A percentile compares a stretch with the other conserved stretches of the same genome.
These are phyloP conservation scores for Dicerorhinus sumatrensis DNA, from an alignment of 2,113 vertebrate species.

Conservation along the genomic window DNA sequence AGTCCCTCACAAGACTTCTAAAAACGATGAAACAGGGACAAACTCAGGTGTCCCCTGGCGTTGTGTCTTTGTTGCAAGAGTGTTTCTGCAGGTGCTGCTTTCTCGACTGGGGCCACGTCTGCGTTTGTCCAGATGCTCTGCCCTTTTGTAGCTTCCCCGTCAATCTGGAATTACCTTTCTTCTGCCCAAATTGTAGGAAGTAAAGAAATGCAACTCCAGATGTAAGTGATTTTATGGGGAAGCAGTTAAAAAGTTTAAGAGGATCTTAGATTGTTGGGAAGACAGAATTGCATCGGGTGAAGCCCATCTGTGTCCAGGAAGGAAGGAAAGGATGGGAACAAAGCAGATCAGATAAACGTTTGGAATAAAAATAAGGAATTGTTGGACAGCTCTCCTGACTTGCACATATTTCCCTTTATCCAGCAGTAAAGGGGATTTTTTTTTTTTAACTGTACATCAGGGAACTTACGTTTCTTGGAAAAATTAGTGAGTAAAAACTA, in stretches of 20 bases:
- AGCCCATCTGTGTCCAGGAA: not conserved
- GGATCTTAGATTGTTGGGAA: too few relatives aligned
- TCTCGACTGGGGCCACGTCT: not conserved
- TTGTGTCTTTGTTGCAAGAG: accelerated
- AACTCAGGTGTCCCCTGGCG: not conserved
- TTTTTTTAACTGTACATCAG: too few relatives aligned
- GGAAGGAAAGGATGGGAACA: not conserved
- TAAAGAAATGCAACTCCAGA: not conserved
- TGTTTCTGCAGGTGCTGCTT: too few relatives aligned
- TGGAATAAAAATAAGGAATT: not conserved
- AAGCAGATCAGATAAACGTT: accelerated
- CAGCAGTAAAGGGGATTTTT: too few relatives aligned
- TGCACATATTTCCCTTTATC: accelerated
- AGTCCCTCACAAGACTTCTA: not conserved
- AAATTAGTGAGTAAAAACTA: not conserved
- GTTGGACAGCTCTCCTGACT: accelerated
- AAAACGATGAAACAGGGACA: not conserved
- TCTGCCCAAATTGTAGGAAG: not conserved
- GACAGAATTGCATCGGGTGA: accelerated
- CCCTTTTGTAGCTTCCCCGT: not conserved
- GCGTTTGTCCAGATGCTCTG: not conserved
- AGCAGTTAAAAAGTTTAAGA: not conserved
- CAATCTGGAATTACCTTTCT: not conserved
- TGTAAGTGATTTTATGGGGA: not conserved
- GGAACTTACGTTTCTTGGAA: not conserved